A percentile compares a stretch with the other conserved stretches of the same genome.
Evolutionary conservation across 1,140 invertebrate species (phyloP).

Genomic region (Drosophila aff.): DNA sequence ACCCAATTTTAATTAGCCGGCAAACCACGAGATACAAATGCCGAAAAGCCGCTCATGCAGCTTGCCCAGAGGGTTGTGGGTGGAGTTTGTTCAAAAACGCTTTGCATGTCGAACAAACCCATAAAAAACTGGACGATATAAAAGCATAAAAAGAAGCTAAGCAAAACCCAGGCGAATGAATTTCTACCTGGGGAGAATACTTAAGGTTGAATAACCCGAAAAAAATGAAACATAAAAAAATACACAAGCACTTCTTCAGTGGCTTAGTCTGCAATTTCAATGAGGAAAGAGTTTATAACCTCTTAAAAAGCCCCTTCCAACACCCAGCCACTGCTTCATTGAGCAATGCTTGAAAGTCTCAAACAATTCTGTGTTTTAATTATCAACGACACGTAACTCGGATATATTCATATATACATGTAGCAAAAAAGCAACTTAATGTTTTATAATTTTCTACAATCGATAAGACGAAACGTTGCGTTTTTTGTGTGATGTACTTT

Average conservation of each 20-base stretch:
- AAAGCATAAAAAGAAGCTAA: conserved; percentile 45
- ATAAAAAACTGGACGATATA: conserved; percentile 47
- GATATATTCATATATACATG: not conserved
- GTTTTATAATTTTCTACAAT: conserved; percentile 30
- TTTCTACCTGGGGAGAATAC: conserved; percentile 43
- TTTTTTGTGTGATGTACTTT: conserved; percentile 26
- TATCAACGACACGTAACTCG: conserved; percentile 56
- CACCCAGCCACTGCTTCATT: conserved; percentile 6
- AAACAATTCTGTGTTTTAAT: conserved; percentile 57
- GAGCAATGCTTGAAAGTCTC: not conserved
- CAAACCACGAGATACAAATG: conserved; percentile 30
- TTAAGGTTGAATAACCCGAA: conserved; percentile 38
- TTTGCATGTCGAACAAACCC: conserved; percentile 63
- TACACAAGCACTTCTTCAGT: not conserved
- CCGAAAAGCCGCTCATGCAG: conserved; percentile 31
- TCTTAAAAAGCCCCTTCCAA: not conserved
- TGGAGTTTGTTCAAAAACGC: conserved; percentile 22
- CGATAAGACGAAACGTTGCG: conserved; percentile 26
- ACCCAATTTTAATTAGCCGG: conserved; percentile 64
- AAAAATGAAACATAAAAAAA: not conserved
- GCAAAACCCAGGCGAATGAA: conserved; percentile 8
- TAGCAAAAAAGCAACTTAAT: conserved; percentile 7
- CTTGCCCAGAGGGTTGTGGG: conserved; percentile 14
- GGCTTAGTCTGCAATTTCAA: conserved; percentile 6
- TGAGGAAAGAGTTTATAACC: not conserved